These are phyloP conservation scores for Scytalopus superciliaris DNA, from an alignment of 2,113 vertebrate species.

Conservation along the genomic window DNA sequence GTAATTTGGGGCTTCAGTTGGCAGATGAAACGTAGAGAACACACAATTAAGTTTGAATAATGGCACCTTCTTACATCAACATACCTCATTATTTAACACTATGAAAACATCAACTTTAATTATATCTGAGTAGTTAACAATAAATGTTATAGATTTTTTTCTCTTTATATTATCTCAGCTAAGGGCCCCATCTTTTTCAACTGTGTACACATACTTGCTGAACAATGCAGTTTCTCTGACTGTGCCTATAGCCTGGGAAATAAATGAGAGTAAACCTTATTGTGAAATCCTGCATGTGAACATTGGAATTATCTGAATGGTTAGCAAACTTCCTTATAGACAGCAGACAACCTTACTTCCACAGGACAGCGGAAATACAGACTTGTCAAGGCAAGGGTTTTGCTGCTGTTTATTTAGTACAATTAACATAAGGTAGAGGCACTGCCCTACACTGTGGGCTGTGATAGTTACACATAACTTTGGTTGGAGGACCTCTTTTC, in stretches of 20 bases:
- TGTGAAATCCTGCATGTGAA: not conserved
- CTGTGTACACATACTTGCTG: not conserved
- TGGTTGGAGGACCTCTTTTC: not conserved
- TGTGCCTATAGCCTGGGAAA: not conserved
- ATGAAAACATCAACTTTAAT: conserved; percentile 11
- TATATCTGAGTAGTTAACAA: not conserved
- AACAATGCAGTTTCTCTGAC: not conserved
- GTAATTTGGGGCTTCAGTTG: not conserved
- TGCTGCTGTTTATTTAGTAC: not conserved
- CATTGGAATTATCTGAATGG: not conserved
- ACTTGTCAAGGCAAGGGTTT: not conserved
- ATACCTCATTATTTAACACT: conserved; percentile 3
- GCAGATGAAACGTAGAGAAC: not conserved
- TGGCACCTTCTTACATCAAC: not conserved
- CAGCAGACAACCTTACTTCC: not conserved
- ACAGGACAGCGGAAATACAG: not conserved
- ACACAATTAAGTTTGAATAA: conserved; percentile 21
- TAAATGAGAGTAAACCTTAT: not conserved
- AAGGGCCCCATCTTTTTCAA: not conserved
- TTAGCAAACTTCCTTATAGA: not conserved
- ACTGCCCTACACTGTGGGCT: not conserved
- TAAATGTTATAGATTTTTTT: not conserved
- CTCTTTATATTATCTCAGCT: not conserved
- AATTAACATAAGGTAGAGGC: not conserved
- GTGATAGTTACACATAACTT: not conserved